Percentiles rank a stretch among this genome's conserved stretches.
Conservation (phyloP, 2,113 vertebrate species). For the Brienomyrus longianalis region DNA sequence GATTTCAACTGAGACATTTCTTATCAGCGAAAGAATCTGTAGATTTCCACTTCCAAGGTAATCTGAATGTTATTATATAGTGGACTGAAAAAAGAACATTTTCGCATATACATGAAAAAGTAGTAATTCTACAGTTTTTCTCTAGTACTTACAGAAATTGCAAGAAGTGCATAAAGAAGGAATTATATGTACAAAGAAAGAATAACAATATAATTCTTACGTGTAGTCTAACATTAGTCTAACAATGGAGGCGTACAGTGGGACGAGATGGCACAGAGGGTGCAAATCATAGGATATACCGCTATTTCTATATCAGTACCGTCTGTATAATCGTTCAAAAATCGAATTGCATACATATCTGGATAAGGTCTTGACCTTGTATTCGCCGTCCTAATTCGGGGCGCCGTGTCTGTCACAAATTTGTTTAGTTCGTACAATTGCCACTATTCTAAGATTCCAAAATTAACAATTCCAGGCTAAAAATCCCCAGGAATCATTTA, state of each 20-base stretch:
- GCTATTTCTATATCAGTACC: neutral
- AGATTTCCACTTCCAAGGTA: neutral
- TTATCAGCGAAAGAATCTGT: neutral
- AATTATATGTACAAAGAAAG: neutral
- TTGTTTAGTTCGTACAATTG: neutral
- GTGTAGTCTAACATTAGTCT: neutral
- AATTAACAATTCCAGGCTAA: neutral
- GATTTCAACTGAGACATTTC: neutral
- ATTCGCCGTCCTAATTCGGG: neutral
- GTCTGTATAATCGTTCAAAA: neutral
- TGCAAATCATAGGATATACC: neutral
- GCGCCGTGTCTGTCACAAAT: neutral
- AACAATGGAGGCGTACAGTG: neutral
- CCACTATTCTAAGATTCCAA: neutral
- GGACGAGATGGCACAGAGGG: neutral
- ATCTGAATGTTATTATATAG: neutral
- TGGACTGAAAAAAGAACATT: neutral
- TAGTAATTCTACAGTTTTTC: neutral
- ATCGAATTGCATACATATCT: neutral
- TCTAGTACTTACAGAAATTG: neutral
- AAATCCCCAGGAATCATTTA: neutral
- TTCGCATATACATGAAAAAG: neutral
- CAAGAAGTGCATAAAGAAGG: neutral
- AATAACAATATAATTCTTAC: neutral
- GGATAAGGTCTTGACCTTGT: neutral